Conservation (phyloP, 2,797 vertebrate species). For the Enteromius mattozi region DNA sequence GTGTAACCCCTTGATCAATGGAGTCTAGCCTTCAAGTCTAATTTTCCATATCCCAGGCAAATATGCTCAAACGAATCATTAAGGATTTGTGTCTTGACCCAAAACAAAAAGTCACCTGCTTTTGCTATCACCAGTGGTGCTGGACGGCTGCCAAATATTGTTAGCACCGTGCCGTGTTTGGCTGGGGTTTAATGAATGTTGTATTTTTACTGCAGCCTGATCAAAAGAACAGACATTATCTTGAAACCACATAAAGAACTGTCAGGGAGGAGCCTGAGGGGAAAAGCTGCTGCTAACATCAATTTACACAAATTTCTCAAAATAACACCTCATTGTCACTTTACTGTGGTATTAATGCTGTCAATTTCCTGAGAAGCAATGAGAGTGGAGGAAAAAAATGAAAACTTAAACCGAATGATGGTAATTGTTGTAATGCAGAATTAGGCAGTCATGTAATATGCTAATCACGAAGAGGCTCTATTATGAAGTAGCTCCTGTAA, state of each 20-base stretch:
- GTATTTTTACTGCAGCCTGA: constrained; percentile 61
- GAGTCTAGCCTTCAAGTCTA: constrained; percentile 57
- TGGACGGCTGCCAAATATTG: constrained; percentile 31
- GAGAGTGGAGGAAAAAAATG: neutral
- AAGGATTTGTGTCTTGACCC: constrained; percentile 20
- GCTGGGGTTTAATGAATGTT: constrained; percentile 47
- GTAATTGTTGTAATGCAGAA: constrained; percentile 44
- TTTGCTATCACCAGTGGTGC: neutral
- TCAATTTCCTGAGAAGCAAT: constrained; percentile 30
- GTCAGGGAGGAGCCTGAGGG: constrained; percentile 60
- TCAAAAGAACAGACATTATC: constrained; percentile 73
- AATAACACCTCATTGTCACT: constrained; percentile 58
- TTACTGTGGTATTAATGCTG: constrained; percentile 35
- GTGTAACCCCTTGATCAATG: constrained; percentile 58
- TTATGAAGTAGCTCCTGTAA: constrained; percentile 49
- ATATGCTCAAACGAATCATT: constrained; percentile 35
- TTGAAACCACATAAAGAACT: constrained; percentile 63
- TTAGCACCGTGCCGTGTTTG: constrained; percentile 13
- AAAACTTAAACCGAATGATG: neutral
- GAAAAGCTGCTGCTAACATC: constrained; percentile 53
- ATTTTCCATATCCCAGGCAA: constrained; percentile 48
- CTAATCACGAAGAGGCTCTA: constrained; percentile 41
- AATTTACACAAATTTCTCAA: constrained; percentile 49
- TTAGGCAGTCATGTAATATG: constrained; percentile 52
- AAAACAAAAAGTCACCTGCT: constrained; percentile 22